phyloP scores from a whole-genome alignment of 2,113 vertebrate species.

The Patagioenas fasciata region DNA sequence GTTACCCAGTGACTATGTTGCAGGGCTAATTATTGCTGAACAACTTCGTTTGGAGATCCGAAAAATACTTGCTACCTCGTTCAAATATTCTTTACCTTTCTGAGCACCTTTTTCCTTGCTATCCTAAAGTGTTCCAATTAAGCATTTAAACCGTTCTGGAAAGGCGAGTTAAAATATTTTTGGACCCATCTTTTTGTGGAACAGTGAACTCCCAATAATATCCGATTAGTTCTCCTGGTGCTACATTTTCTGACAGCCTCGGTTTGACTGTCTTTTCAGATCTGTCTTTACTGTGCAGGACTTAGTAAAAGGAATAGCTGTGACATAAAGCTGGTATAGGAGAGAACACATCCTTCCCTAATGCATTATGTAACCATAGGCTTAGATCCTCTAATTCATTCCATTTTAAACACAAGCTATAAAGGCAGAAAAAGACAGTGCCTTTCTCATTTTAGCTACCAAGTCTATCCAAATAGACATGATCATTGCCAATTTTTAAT shows the following conservation, averaged over 20 bases:
- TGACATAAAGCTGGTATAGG: background rate
- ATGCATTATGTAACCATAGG: background rate
- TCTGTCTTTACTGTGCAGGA: slow-evolving; percentile 3
- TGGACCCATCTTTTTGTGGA: background rate
- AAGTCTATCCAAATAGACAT: background rate
- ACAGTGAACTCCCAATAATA: background rate
- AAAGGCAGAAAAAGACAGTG: background rate
- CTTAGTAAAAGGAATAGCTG: background rate
- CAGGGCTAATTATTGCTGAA: background rate
- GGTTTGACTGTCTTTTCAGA: slow-evolving; percentile 26
- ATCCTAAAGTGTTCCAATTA: background rate
- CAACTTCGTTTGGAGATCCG: background rate
- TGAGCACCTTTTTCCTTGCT: background rate
- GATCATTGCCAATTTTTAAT: background rate
- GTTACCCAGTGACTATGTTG: background rate
- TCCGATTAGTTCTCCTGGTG: slow-evolving; percentile 1
- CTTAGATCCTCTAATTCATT: background rate
- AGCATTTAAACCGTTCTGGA: background rate
- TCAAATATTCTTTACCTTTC: background rate
- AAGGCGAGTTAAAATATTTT: background rate
- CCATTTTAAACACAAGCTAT: background rate
- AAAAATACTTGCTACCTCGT: background rate
- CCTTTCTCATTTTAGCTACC: background rate
- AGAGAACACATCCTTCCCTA: background rate
- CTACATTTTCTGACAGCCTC: slow-evolving; percentile 50